A percentile compares a stretch with the other conserved stretches of the same genome.
Evolutionary conservation across 1,140 invertebrate genomes (phyloP).

Genomic region (Drosophila fuyamai): DNA sequence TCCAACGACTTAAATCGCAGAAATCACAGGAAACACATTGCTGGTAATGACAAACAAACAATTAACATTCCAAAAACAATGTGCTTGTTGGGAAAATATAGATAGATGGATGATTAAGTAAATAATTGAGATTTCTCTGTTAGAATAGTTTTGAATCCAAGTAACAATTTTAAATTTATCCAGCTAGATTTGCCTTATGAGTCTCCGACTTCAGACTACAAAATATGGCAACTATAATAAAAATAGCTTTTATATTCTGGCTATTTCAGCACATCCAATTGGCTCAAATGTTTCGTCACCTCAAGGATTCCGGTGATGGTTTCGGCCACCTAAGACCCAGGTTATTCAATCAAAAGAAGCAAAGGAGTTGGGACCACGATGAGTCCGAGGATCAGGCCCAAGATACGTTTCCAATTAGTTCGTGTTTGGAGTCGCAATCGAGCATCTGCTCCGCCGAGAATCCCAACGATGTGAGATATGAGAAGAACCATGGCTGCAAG

Average conservation of each 20-base stretch:
- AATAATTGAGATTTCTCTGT: too few species aligned
- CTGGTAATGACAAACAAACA: not conserved
- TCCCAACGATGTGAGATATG: constrained; percentile 10
- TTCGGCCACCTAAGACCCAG: too few species aligned
- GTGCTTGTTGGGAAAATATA: too few species aligned
- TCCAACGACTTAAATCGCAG: not conserved
- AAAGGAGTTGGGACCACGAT: not conserved
- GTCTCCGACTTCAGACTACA: not conserved
- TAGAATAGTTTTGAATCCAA: too few species aligned
- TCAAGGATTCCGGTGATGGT: not conserved
- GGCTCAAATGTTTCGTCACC: not conserved
- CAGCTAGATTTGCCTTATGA: too few species aligned
- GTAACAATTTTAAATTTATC: not conserved
- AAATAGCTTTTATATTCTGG: not conserved
- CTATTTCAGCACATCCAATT: not conserved
- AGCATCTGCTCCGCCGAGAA: constrained; percentile 28
- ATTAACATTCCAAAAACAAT: not conserved
- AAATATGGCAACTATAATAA: not conserved
- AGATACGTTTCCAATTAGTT: not conserved
- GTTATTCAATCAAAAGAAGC: not conserved
- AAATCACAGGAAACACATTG: not conserved
- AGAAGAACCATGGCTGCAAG: not conserved
- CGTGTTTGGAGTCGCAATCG: not conserved
- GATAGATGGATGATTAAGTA: too few species aligned
- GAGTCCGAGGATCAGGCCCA: not conserved